Percentiles rank a stretch among this genome's conserved stretches.
Evolutionary conservation across 2,888 invertebrate genomes (phyloP).

Genomic region (Lepidocyrtinus sp.): DNA sequence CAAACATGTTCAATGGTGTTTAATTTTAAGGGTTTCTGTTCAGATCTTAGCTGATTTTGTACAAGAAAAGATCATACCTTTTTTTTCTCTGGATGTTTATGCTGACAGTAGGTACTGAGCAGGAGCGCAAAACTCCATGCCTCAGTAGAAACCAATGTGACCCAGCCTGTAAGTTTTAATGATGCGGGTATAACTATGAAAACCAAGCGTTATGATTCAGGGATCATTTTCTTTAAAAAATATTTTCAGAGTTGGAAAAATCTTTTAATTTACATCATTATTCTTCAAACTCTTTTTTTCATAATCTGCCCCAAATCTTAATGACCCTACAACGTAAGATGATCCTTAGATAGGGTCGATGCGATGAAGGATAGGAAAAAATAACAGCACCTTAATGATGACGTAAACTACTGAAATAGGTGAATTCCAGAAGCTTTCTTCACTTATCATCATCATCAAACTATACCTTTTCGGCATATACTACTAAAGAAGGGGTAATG

Average conservation of each 20-base stretch:
- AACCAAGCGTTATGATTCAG: neutral
- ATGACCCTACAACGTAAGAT: constrained; percentile 23
- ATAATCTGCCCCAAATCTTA: constrained; percentile 49
- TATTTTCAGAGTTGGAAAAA: neutral
- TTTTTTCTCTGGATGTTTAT: too few relatives aligned
- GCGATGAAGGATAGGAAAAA: constrained; percentile 24
- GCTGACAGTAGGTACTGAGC: too few relatives aligned
- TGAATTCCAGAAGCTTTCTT: constrained; percentile 46
- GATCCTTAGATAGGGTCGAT: neutral
- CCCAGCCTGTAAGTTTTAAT: neutral
- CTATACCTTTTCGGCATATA: neutral
- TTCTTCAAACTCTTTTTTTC: constrained; percentile 30
- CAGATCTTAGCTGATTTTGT: neutral
- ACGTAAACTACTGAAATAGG: constrained; percentile 30
- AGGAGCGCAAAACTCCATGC: neutral
- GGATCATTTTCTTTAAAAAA: neutral
- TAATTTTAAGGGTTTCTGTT: neutral
- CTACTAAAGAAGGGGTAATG: constrained; percentile 24
- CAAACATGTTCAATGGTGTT: neutral
- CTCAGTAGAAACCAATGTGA: neutral
- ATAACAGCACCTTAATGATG: constrained; percentile 42
- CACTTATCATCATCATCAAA: constrained; percentile 37
- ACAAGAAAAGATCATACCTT: neutral
- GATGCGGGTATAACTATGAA: neutral
- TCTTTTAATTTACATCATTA: constrained; percentile 40